Evolutionary conservation across 2,113 vertebrate species (phyloP).

Genomic region (Scortum barcoo): DNA sequence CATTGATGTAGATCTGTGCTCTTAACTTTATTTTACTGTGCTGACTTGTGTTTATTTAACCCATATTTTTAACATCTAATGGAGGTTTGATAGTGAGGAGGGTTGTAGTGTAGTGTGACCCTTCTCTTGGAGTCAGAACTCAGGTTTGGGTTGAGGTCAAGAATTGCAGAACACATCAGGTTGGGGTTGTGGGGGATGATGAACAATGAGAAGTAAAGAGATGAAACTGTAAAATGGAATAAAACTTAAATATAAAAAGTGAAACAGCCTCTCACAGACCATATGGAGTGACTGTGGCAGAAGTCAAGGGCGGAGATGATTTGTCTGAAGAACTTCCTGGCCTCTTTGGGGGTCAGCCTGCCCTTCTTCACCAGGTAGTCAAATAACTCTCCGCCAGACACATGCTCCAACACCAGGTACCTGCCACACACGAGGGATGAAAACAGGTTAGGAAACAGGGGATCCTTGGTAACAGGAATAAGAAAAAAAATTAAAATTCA

Average conservation of each 20-base stretch:
- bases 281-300: conserved; percentile 94
- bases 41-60: no score
- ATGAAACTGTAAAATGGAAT: no score
- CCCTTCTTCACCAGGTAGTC: conserved; percentile 96
- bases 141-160: background rate
- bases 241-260: background rate
- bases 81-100: background rate
- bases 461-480: background rate
- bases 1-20: background rate
- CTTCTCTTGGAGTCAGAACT: no score
- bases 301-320: conserved; percentile 94
- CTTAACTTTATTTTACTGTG: background rate
- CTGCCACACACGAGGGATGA: conserved; percentile 65
- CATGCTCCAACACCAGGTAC: conserved; percentile 93
- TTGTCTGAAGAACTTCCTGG: conserved; percentile 94
- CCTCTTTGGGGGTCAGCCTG: conserved; percentile 92
- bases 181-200: no score
- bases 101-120: no score
- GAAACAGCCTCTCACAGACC: conserved; percentile 78
- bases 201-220: no score
- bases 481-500: background rate
- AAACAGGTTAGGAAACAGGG: background rate
- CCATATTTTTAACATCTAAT: background rate
- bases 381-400: conserved; percentile 93
- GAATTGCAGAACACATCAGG: background rate